Evolutionary conservation across 2,113 vertebrate genomes (phyloP).

Genomic region (Argyrosomus japonicus): DNA sequence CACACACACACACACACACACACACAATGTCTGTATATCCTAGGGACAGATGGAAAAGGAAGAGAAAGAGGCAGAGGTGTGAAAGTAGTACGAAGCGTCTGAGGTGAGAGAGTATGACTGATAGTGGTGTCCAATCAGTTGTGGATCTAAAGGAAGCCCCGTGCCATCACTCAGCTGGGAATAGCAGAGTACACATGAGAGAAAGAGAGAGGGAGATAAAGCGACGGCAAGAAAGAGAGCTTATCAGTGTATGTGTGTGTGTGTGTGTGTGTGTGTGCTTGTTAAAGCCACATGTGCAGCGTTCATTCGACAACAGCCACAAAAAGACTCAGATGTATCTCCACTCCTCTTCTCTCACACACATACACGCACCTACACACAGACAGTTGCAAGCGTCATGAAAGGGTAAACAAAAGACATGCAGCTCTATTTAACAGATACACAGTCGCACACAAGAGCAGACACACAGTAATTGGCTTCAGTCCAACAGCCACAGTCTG

Average conservation of each 20-base stretch:
- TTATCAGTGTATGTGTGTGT: constrained; percentile 2
- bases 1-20: constrained; percentile 25
- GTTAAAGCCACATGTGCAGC: constrained; percentile 22
- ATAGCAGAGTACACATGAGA: constrained; percentile 4
- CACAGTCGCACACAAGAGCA: constrained; percentile 16
- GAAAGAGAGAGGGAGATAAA: constrained; percentile 9
- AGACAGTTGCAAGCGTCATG: background rate
- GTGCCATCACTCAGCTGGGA: background rate
- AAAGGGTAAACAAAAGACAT: constrained; percentile 25
- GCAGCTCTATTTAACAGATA: constrained; percentile 38
- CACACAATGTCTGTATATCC: constrained; percentile 39
- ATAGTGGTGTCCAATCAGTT: constrained; percentile 50
- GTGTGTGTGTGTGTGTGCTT: constrained; percentile 12
- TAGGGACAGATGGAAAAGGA: constrained; percentile 32
- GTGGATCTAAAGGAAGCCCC: constrained; percentile 34
- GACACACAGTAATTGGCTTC: constrained; percentile 22
- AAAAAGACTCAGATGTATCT: constrained; percentile 18
- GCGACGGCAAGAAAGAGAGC: constrained; percentile 13
- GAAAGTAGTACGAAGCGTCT: constrained; percentile 38
- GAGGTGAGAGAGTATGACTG: constrained; percentile 26
- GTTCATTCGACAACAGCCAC: constrained; percentile 11
- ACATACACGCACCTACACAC: background rate
- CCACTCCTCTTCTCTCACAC: background rate
- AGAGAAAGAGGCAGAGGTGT: constrained; percentile 31
- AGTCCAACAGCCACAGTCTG: constrained; percentile 18